Evolutionary conservation across 1,140 invertebrate species (phyloP).

Genomic region (Radopholus similis): DNA sequence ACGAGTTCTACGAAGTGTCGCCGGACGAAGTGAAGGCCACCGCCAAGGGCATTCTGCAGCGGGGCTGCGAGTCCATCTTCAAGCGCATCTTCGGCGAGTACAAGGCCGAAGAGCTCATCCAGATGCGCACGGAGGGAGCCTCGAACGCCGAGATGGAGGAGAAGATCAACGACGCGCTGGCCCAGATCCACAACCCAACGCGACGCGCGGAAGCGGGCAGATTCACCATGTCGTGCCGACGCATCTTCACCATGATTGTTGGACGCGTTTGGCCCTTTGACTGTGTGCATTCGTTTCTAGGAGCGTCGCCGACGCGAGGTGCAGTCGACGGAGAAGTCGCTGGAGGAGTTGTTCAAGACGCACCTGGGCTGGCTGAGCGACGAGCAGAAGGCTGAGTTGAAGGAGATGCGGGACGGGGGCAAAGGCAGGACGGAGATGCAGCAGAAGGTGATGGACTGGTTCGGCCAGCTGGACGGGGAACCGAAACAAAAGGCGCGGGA

Average conservation of each 20-base stretch:
- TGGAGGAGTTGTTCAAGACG: slow-evolving; percentile 36
- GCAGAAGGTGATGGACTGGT: slow-evolving; percentile 39
- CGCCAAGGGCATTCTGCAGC: slow-evolving; percentile 1
- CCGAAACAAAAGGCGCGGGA: slow-evolving; percentile 22
- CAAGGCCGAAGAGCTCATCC: slow-evolving; percentile 28
- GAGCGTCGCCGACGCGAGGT: slow-evolving; percentile 2
- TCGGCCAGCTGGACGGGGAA: slow-evolving; percentile 10
- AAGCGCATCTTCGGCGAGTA: slow-evolving; percentile 33
- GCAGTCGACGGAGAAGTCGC: background rate
- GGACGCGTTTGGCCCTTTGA: background rate
- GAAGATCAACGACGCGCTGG: slow-evolving; percentile 31
- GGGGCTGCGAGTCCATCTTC: slow-evolving; percentile 13
- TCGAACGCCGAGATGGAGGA: slow-evolving; percentile 24
- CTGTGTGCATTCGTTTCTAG: background rate
- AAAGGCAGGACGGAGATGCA: slow-evolving; percentile 38
- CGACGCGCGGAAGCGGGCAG: slow-evolving; percentile 5
- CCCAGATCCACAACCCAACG: slow-evolving; percentile 14
- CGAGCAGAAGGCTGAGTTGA: slow-evolving; percentile 34
- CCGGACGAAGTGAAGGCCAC: slow-evolving; percentile 17
- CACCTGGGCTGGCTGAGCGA: slow-evolving; percentile 34
- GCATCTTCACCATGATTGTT: slow-evolving; percentile 14
- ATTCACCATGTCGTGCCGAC: slow-evolving; percentile 8
- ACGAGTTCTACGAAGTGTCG: slow-evolving; percentile 14
- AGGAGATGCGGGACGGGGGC: slow-evolving; percentile 23
- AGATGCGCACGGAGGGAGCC: slow-evolving; percentile 30